Percentiles rank a stretch among this genome's conserved stretches.
Conservation (phyloP, 1,140 invertebrate species). For the Teleopsis dalmanni region DNA sequence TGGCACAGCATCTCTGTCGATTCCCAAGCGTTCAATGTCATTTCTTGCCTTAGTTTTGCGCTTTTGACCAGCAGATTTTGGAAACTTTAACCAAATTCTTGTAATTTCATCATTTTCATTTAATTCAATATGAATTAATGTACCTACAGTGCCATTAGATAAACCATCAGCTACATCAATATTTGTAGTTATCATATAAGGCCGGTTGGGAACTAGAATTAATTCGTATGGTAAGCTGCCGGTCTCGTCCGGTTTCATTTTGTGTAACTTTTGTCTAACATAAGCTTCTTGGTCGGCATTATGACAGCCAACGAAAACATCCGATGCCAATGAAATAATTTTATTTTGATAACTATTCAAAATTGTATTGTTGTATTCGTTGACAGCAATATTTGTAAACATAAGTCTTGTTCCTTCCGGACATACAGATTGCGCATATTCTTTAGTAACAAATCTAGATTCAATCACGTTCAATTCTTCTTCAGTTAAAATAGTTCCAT, state of each 20-base stretch:
- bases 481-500: too few species aligned
- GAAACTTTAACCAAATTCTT: neutral
- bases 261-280: neutral
- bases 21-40: neutral
- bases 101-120: neutral
- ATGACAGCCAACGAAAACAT: too few species aligned
- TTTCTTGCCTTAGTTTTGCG: neutral
- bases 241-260: neutral
- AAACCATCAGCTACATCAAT: neutral
- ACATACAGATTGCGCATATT: too few species aligned
- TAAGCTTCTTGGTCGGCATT: too few species aligned
- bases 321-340: too few species aligned
- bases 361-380: too few species aligned
- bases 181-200: constrained; percentile 2
- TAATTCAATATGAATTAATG: neutral
- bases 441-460: too few species aligned
- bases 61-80: neutral
- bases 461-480: too few species aligned
- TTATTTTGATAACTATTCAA: too few species aligned
- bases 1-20: neutral
- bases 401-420: too few species aligned
- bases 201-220: neutral
- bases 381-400: too few species aligned
- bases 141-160: neutral
- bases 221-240: constrained; percentile 1